Evolutionary conservation across 1,140 invertebrate species (phyloP).

Genomic region (Aplysia californica): DNA sequence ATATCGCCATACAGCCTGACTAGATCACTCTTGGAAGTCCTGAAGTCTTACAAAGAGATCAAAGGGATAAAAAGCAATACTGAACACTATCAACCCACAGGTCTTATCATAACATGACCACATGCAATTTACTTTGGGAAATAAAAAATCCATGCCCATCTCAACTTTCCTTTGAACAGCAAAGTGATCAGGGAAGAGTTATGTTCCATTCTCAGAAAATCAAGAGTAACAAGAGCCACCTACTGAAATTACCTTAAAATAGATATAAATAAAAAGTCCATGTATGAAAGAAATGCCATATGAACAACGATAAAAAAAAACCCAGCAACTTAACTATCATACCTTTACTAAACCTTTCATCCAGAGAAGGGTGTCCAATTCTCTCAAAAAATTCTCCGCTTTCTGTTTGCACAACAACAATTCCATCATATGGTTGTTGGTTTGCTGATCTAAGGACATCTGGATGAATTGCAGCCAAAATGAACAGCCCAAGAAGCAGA

Average conservation of each 20-base stretch:
- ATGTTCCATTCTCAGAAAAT: too few species aligned
- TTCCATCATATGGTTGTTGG: conserved; percentile 31
- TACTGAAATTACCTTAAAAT: too few species aligned
- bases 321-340: background rate
- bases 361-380: conserved; percentile 4
- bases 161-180: too few species aligned
- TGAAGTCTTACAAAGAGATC: background rate
- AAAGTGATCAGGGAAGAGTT: too few species aligned
- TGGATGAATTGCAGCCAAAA: conserved; percentile 44
- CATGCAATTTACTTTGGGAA: too few species aligned
- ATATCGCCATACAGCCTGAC: background rate
- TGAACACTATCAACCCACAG: too few species aligned
- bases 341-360: conserved; percentile 29
- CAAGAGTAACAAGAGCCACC: too few species aligned
- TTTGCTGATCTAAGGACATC: conserved; percentile 37
- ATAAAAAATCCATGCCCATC: too few species aligned
- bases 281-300: background rate
- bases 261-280: too few species aligned
- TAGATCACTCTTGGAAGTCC: background rate
- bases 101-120: too few species aligned
- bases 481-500: conserved; percentile 38
- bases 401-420: conserved; percentile 36
- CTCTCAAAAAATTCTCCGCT: conserved; percentile 22
- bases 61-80: background rate
- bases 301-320: background rate